phyloP scores from a whole-genome alignment of 2,888 invertebrate genomes.

The Conops quadrifasciatus region DNA sequence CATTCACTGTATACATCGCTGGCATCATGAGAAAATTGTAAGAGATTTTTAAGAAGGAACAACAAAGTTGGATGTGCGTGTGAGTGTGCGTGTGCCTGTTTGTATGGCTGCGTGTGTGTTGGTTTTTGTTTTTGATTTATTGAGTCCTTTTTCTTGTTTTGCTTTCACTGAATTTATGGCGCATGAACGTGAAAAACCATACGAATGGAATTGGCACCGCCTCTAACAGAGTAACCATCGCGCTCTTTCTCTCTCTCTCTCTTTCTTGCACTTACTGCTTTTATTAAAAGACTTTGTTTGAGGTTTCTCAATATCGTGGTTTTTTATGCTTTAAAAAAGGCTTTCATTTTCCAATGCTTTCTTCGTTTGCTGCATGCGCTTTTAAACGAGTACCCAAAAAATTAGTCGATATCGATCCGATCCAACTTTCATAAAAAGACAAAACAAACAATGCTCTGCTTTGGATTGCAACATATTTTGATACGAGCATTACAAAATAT shows the following conservation, averaged over 20 bases:
- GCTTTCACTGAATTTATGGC: slow-evolving; percentile 29
- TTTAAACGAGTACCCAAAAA: too few relatives aligned
- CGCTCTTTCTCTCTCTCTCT: not conserved
- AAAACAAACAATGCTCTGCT: too few relatives aligned
- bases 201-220: slow-evolving; percentile 29
- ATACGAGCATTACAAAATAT: too few relatives aligned
- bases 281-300: too few relatives aligned
- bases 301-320: too few relatives aligned
- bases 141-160: slow-evolving; percentile 1
- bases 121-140: slow-evolving; percentile 29
- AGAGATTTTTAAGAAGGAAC: slow-evolving; percentile 20
- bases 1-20: slow-evolving; percentile 16
- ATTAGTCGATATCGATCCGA: too few relatives aligned
- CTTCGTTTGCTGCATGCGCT: too few relatives aligned
- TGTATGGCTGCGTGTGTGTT: slow-evolving; percentile 18
- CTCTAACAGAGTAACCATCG: not conserved
- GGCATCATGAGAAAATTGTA: slow-evolving; percentile 33
- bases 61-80: not conserved
- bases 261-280: not conserved
- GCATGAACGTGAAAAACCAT: slow-evolving; percentile 34
- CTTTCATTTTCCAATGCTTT: too few relatives aligned
- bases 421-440: too few relatives aligned
- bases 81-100: slow-evolving; percentile 16
- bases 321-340: too few relatives aligned
- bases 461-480: too few relatives aligned